Base-by-base conservation (phyloP, 2,113 vertebrate genomes). In the Varanus salvator region DNA sequence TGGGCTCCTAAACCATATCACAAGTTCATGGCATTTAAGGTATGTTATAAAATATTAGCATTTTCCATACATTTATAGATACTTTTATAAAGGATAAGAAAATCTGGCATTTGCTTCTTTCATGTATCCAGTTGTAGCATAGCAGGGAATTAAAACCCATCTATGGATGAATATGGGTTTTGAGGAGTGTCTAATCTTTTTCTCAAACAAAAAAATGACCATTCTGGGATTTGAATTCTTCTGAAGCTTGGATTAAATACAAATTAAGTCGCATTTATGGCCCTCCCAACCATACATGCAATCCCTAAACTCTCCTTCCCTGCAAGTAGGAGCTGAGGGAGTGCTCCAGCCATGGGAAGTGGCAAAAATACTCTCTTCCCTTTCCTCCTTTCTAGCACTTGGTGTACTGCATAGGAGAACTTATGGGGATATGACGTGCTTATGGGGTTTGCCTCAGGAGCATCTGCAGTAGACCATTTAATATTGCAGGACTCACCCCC, bases 21-120 rank as follows among this genome's bases (percentile, higher is more conserved):
- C 97, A 99, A 99, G 96, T 99, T 99, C 87, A 99, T 99, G 99
- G 99, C 99, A 88, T 99, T 99, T 96, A 99, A 99, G 99, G 99
- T 99, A 95, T 94, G 97, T 81, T 87, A 64, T 90, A 92, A 75
- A 90, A 57, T 75, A 77, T 31, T 5, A 74, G 78, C 34, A 52
- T 82, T 85, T 31, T n/a, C 50, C 83, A 88, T 84, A 86, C 86
- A 64, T 69, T 38, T 50, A 0, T 1, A 50, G 17, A 77, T n/a
- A 27, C 90, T 87, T 87, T 86, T 80, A 68, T 71, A 21, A 21
- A 25, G 0, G 27, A 44, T 48, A 88, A 87, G 44, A 90, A 34
- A 88, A 21, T 14, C 0, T 84, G 44, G 93, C 29, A 69, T 69
- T 82, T 50, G 9, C 0, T 1, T 48, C 86, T 0, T 0, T 86